Conservation (phyloP, 2,888 invertebrate species). For the Apotomis betuletana region DNA sequence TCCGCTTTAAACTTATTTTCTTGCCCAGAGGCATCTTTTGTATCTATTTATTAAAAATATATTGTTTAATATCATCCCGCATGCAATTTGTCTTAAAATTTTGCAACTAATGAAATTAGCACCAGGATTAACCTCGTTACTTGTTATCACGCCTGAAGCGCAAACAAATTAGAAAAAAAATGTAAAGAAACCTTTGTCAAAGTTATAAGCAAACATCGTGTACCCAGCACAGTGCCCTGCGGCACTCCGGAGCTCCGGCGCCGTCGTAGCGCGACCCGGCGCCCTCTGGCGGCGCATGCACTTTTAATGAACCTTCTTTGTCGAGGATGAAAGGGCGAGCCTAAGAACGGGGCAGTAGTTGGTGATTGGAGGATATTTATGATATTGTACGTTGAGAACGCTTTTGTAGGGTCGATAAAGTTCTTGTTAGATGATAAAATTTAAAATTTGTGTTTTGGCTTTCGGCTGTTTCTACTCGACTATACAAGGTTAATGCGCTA, state of each 20-base stretch:
- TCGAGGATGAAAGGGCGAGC: background rate
- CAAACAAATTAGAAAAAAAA: background rate
- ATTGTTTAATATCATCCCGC: too few species aligned
- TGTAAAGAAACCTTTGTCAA: background rate
- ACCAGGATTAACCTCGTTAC: too few species aligned
- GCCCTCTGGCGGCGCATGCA: constrained; percentile 10
- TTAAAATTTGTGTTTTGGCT: background rate
- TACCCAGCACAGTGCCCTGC: background rate
- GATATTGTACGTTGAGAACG: background rate
- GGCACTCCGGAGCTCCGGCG: background rate
- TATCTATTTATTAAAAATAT: too few species aligned
- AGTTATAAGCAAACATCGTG: background rate
- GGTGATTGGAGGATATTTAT: constrained; percentile 1
- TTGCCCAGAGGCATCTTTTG: too few species aligned
- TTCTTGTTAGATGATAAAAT: background rate
- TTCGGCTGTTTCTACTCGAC: too few species aligned
- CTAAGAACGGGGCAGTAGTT: background rate
- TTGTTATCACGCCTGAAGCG: background rate
- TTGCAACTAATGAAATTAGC: background rate
- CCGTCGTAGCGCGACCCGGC: background rate
- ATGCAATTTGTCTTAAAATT: too few species aligned
- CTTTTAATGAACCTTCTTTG: constrained; percentile 23
- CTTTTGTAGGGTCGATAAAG: constrained; percentile 5
- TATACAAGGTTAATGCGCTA: too few species aligned
- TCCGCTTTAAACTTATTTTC: too few species aligned